Evolutionary conservation across 2,888 invertebrate genomes (phyloP), one percentile per base, ranked within the genome.

Genomic region (Merodon equestris): DNA sequence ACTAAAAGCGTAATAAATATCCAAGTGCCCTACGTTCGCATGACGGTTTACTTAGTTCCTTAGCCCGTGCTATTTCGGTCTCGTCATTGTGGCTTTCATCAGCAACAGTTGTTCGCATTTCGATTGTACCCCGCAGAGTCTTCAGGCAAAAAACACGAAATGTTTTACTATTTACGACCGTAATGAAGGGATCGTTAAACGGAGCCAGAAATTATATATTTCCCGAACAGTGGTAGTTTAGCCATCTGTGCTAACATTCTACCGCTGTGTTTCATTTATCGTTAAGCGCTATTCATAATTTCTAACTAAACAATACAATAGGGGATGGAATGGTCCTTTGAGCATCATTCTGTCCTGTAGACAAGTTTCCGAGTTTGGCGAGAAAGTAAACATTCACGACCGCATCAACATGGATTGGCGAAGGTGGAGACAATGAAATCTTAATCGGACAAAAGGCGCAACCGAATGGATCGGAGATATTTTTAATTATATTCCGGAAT

Each of bases 221-320:
- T 76, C 76, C 71, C 50, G 19, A 68, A 19, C 58, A 51, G 47
- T 40, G n/a, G 40, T 66, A n/a, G 50, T 54, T 51, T 53, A 48
- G 47, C 60, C 60, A 50, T 38, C n/a, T 45, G 14, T 40, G 40
- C 40, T 40, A 3, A 40, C 40, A 48, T 42, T 27, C 7, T 7
- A 27, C 7, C 15, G 45, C 50, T 77, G 66, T 72, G 45, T 73
- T 73, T 79, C 56, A 79, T 66, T 79, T 64, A 44, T 56, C 63
- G 64, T 58, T 64, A 64, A 74, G 79, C 48, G 73, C 64, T 70
- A 64, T 73, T 79, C 68, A 74, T 70, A 79, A 70, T 74, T 74
- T 70, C 15, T 38, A 64, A 70, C 67, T 63, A 61, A 54, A 73
- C 63, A 79, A 68, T 73, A 53, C 54, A 57, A 63, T 7, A 4